Conservation (phyloP, 2,113 vertebrate genomes). For the cat (Felis catus) region DNA sequence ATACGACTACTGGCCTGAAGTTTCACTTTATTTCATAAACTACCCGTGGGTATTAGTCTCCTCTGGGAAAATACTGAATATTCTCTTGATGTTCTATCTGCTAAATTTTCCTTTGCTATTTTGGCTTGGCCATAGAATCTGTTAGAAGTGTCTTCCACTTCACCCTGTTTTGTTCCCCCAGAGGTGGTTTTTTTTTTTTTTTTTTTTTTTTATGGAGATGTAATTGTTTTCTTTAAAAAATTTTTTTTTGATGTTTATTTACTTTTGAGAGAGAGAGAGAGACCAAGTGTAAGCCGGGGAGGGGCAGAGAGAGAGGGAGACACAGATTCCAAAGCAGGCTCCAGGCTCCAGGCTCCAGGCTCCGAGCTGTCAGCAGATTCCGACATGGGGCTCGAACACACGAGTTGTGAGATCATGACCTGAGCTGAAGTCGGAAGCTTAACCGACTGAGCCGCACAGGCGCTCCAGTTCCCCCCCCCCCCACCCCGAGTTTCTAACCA, state of each 20-base stretch:
- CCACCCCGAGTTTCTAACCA: not conserved
- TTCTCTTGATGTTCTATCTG: not conserved
- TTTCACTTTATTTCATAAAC: slow-evolving; percentile 78
- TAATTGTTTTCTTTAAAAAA: too few relatives aligned
- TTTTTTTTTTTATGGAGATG: not conserved
- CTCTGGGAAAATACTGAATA: slow-evolving; percentile 28
- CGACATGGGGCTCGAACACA: too few relatives aligned
- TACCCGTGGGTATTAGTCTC: slow-evolving; percentile 52
- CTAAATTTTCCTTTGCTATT: slow-evolving; percentile 40
- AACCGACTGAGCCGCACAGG: too few relatives aligned
- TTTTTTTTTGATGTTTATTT: not conserved
- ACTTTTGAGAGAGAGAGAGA: not conserved
- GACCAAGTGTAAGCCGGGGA: not conserved
- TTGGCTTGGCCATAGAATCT: slow-evolving; percentile 15
- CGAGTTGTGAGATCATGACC: too few relatives aligned
- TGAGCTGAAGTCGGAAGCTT: too few relatives aligned
- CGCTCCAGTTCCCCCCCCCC: accelerated
- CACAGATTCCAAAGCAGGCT: too few relatives aligned
- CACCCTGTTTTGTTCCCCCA: not conserved
- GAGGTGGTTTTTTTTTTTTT: not conserved
- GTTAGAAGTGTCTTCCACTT: not conserved
- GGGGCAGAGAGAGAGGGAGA: too few relatives aligned
- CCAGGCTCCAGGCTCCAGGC: too few relatives aligned
- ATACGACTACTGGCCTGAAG: not conserved
- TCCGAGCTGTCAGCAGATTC: too few relatives aligned